Base-by-base conservation (phyloP, 2,113 vertebrate genomes). In the Synodontis membranacea region DNA sequence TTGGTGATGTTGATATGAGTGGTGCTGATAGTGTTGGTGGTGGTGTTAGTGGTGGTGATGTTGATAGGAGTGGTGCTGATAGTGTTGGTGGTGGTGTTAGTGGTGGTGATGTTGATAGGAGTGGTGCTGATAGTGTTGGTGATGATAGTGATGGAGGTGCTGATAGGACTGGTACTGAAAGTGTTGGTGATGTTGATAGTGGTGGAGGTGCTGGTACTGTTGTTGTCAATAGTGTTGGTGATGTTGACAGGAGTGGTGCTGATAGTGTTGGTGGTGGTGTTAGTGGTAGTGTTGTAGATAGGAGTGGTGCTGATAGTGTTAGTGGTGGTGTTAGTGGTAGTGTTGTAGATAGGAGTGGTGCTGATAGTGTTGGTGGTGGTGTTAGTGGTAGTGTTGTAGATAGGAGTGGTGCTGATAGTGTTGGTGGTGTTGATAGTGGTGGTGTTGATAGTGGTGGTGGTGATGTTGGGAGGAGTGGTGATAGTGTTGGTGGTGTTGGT, bases 381-480 rank as follows among this genome's bases (percentile, higher is more conserved):
- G 21, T 4, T n/a, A n/a, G 56, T 64, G 14, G 7, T 48, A 15
- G 58, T 64, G 58, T 1, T 81, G 39, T 0, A 21, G 58, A 4
- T 52, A 6, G 11, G 31, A 12, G 19, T 17, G 2, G 14, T 79
- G 15, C 0, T 54, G 19, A 1, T 12, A 54, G 5, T 60, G 37
- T 2, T 60, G 12, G 10, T 28, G 50, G 10, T 80, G 19, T 3
- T 37, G 19, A 0, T 62, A 2, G 2, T 14, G 31, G 9, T 80
- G 50, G 50, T 17, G 31, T 3, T 82, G 56, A 1, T 42, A 7
- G 2, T 56, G 1, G 23, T 81, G 19, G 31, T 60, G 19, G 12
- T 37, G 14, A 0, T 39, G 34, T 0, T 66, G 66, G 2, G 19
- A 2, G n/a, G 17, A 5, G 0, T 6, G 5, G 1, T 34, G 4